Evolutionary conservation across 2,113 vertebrate species (phyloP), one percentile per base, ranked within the genome.

Genomic region (Andinoacara biseriatus): DNA sequence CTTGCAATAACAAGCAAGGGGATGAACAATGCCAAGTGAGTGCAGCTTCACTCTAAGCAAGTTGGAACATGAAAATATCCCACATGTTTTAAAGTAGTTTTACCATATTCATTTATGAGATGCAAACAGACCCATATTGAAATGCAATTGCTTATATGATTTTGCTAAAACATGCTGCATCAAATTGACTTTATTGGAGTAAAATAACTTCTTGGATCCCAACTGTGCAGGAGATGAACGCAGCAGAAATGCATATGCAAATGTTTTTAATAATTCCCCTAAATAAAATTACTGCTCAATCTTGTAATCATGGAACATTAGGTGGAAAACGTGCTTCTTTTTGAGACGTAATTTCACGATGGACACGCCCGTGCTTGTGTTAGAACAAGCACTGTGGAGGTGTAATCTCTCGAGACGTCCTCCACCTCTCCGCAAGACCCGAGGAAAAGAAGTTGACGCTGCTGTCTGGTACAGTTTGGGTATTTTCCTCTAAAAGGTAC

Each of bases 291-390:
- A 22, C 18, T 17, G 4, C 38, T 22, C 5, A n/a, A 72, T 52
- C 0, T 52, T 54, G 52, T 72, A 46, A 52, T 22, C 2, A 14
- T 43, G 4, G 10, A 7, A 65, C 31, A 1, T 24, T 29, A 38
- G 8, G 2, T 14, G 13, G 33, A 14, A 57, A 18, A 2, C 46
- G n/a, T 3, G 33, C 22, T 56, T 57, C 22, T 49, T 31, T 57
- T 24, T 7, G 10, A 54, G 17, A 26, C 3, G 13, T 63, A 80
- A 22, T 10, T 52, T 75, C 31, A 26, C 13, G 0, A 72, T 31
- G 76, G 90, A 86, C 90, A 90, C 83, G 72, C 91, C 93, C 38
- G 65, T 88, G 76, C 84, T 89, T 90, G 82, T 85, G 86, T 78
- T 83, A 67, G 57, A 84, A 84, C 57, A 82, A 58, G 86, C 4